Evolutionary conservation across 1,140 invertebrate genomes (phyloP).

Genomic region (Globodera ellingtonae): DNA sequence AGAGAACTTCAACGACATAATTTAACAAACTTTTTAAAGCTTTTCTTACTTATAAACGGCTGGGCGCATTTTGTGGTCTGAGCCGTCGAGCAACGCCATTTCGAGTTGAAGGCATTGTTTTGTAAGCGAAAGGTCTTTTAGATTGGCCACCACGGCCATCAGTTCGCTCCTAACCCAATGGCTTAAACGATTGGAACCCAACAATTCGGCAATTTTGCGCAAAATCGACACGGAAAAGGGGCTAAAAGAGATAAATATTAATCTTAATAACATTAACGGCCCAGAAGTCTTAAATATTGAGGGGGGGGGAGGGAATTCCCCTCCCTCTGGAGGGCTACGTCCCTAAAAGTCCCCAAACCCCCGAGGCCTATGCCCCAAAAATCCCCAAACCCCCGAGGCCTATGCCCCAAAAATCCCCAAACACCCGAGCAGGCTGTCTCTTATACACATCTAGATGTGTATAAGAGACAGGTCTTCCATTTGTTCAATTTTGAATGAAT

Average conservation of each 20-base stretch:
- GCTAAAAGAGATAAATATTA: constrained; percentile 36
- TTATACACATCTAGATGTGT: no score
- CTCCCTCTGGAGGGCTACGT: no score
- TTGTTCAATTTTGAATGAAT: background rate
- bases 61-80: constrained; percentile 28
- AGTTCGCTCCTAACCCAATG: constrained; percentile 41
- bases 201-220: constrained; percentile 50
- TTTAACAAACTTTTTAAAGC: background rate
- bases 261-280: constrained; percentile 29
- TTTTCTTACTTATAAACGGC: constrained; percentile 28
- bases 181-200: constrained; percentile 31
- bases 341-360: no score
- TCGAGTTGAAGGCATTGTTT: constrained; percentile 41
- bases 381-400: no score
- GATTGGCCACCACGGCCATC: constrained; percentile 42
- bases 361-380: no score
- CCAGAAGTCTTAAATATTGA: constrained; percentile 39
- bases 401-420: no score
- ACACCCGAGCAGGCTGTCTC: no score
- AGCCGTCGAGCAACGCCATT: constrained; percentile 20
- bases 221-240: constrained; percentile 47
- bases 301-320: no score
- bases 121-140: constrained; percentile 40
- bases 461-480: no score
- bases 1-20: constrained; percentile 23